These are phyloP conservation scores for Holocentrus rufus DNA, from an alignment of 2,797 vertebrate genomes.

Conservation along the genomic window DNA sequence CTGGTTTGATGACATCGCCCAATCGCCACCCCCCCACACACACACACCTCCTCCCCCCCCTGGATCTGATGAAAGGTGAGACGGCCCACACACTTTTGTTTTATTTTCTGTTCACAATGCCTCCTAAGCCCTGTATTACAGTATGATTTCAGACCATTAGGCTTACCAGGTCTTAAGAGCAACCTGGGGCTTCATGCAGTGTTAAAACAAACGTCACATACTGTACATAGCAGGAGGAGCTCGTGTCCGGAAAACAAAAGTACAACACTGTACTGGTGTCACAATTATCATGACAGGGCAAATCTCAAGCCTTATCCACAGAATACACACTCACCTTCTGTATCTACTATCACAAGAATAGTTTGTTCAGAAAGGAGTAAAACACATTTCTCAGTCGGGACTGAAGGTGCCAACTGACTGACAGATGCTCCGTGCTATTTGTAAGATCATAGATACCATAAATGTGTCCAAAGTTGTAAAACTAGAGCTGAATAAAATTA, in stretches of 20 bases:
- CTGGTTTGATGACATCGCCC: slow-evolving; percentile 70
- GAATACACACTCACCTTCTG: not conserved
- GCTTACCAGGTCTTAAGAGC: slow-evolving; percentile 6
- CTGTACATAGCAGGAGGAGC: slow-evolving; percentile 18
- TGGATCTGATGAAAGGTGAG: slow-evolving; percentile 53
- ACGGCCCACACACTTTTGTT: not conserved
- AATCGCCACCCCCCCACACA: slow-evolving; percentile 17
- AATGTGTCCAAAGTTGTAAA: not conserved
- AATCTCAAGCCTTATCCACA: not conserved
- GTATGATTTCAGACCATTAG: not conserved
- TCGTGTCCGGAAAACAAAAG: slow-evolving; percentile 3
- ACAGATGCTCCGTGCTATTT: slow-evolving; percentile 4
- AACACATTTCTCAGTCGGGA: not conserved
- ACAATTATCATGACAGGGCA: not conserved
- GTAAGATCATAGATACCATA: not conserved
- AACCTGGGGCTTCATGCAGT: not conserved
- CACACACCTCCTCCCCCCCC: slow-evolving; percentile 4
- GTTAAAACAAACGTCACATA: slow-evolving; percentile 15
- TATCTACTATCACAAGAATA: not conserved
- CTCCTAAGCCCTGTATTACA: slow-evolving; percentile 3
- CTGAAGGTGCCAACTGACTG: not conserved
- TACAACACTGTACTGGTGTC: not conserved
- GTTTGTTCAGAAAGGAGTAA: not conserved
- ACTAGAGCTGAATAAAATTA: not conserved
- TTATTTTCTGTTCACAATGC: slow-evolving; percentile 14